phyloP scores from a whole-genome alignment of 2,113 vertebrate species.

The Colius striatus region DNA sequence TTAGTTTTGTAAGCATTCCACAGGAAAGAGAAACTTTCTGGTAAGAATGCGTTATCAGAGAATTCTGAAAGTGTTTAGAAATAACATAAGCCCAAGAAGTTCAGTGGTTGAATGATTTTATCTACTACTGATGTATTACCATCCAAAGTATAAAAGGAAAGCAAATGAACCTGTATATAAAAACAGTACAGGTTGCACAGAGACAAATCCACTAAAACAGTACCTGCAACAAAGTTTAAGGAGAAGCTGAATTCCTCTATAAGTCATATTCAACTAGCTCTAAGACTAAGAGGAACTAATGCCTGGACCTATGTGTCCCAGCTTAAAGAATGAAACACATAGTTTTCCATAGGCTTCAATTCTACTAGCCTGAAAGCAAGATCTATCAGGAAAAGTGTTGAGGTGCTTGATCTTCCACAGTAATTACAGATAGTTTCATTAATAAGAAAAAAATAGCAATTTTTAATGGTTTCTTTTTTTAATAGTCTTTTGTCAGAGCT shows the following conservation, averaged over 20 bases:
- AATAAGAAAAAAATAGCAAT: not conserved
- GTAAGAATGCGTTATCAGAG: fast-evolving
- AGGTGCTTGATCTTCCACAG: not conserved
- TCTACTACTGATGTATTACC: not conserved
- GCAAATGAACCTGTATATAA: fast-evolving
- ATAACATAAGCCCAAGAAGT: not conserved
- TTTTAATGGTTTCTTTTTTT: not conserved
- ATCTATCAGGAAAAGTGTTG: not conserved
- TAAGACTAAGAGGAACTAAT: not conserved
- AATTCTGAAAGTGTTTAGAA: not conserved
- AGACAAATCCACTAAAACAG: not conserved
- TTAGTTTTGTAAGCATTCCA: not conserved
- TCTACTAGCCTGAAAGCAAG: not conserved
- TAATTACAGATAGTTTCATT: not conserved
- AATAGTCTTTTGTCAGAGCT: not conserved
- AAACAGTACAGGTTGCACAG: not conserved
- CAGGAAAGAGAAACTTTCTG: not conserved
- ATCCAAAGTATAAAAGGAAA: not conserved
- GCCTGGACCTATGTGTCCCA: fast-evolving
- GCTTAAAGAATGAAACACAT: fast-evolving
- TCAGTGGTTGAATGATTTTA: not conserved
- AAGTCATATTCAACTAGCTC: not conserved
- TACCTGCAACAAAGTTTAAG: not conserved
- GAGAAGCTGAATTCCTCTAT: not conserved
- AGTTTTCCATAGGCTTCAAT: not conserved